Evolutionary conservation across 2,113 vertebrate species (phyloP), one percentile per base, ranked within the genome.

Genomic region (Hoplias malabaricus): DNA sequence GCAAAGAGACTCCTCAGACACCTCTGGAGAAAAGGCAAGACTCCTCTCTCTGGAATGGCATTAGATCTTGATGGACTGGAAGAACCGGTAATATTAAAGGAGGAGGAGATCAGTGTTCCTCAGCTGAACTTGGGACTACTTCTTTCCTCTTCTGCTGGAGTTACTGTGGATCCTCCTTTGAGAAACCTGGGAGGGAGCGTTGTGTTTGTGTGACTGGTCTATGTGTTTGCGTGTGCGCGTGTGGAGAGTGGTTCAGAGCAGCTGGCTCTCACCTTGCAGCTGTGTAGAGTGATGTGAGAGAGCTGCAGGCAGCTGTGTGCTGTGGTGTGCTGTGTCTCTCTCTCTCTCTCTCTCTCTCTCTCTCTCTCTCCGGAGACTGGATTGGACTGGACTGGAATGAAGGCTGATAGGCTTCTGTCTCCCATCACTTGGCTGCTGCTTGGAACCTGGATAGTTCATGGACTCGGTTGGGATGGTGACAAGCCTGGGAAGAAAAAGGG

Each of bases 341-440:
- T 2, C 42, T 12, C 62, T 69, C 57, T 53, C 5, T 33, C 1
- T 36, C 75, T 82, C 76, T 78, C 82, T 74, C 5, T 23, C 48
- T 57, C 78, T 81, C 69, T 42, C 66, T 74, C 27, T 23, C 16
- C 73, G 82, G 69, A 74, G 89, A 86, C 90, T n/a, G 21, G 3
- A 23, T 21, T 89, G 90, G 48, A 53, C 48, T 53, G 48, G 86
- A 80, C 65, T 62, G 79, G 77, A 83, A 97, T 95, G 94, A 93
- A 91, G 87, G 77, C 89, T 75, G 75, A n/a, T n/a, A n/a, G 84
- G 65, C 36, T 54, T 78, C 71, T 80, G 78, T 77, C 92, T 70
- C 87, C 92, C 59, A 80, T 94, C 86, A 77, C 91, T 87, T 83
- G 94, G 88, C 81, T 95, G 90, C 84, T 97, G 67, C 84, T 95